Evolutionary conservation across 2,797 vertebrate genomes (phyloP).

Genomic region (Spinus pinus): DNA sequence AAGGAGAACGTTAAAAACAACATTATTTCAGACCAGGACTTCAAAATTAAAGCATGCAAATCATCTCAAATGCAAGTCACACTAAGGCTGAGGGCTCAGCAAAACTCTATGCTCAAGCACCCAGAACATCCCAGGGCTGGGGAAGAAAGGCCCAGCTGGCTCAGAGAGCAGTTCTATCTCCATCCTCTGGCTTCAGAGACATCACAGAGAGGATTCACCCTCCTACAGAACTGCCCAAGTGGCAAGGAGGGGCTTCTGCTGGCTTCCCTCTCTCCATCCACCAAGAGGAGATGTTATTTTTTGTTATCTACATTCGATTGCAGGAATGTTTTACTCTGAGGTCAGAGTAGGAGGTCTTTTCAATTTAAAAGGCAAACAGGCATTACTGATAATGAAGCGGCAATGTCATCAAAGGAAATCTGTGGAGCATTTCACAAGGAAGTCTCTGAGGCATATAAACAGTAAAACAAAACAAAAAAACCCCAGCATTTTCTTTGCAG

Average conservation of each 20-base stretch:
- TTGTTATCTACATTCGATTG: neutral
- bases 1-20: neutral
- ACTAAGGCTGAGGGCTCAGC: neutral
- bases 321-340: conserved; percentile 48
- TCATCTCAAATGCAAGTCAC: neutral
- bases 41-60: neutral
- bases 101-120: neutral
- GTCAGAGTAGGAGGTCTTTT: conserved; percentile 29
- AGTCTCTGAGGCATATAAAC: conserved; percentile 18
- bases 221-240: neutral
- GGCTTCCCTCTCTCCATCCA: neutral
- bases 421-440: conserved; percentile 35
- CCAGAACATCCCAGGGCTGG: neutral
- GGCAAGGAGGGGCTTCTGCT: neutral
- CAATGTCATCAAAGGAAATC: conserved; percentile 55
- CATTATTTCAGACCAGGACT: neutral
- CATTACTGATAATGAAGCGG: conserved; percentile 59
- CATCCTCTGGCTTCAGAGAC: neutral
- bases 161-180: neutral
- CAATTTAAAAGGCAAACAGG: conserved; percentile 63
- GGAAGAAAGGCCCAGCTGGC: neutral
- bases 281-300: conserved; percentile 6
- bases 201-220: neutral
- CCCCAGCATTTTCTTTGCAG: neutral
- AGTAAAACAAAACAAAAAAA: neutral